Evolutionary conservation across 2,888 invertebrate genomes (phyloP).

Genomic region (Pterobdella sp.): DNA sequence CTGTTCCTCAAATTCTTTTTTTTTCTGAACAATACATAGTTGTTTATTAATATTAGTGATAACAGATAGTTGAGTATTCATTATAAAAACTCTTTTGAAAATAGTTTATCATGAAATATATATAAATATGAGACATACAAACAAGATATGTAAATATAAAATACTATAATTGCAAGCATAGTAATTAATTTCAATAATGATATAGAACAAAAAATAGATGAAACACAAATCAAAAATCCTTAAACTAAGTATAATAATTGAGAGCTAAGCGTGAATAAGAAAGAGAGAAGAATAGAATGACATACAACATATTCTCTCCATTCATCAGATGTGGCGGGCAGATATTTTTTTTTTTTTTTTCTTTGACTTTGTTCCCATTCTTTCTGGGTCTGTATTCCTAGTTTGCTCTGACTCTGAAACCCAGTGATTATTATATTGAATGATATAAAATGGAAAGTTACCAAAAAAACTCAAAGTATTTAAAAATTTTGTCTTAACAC

Average conservation of each 20-base stretch:
- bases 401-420: neutral
- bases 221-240: too few relatives aligned
- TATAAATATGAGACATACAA: too few relatives aligned
- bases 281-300: neutral
- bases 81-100: too few relatives aligned
- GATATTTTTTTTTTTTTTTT: slow-evolving; percentile 1
- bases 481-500: too few relatives aligned
- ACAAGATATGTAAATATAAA: too few relatives aligned
- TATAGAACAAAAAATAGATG: neutral
- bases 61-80: too few relatives aligned
- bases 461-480: too few relatives aligned
- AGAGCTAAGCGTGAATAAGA: neutral
- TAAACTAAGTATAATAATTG: too few relatives aligned
- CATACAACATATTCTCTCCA: slow-evolving; percentile 25
- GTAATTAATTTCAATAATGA: neutral
- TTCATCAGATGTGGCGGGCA: slow-evolving; percentile 26
- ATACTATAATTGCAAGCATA: too few relatives aligned
- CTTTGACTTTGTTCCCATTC: neutral
- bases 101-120: too few relatives aligned
- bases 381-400: neutral
- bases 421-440: neutral
- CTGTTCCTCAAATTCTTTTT: neutral
- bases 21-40: neutral
- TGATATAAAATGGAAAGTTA: neutral
- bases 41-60: too few relatives aligned